Evolutionary conservation across 2,113 vertebrate genomes (phyloP), one percentile per base, ranked within the genome.

Genomic region (Mirounga angustirostris): DNA sequence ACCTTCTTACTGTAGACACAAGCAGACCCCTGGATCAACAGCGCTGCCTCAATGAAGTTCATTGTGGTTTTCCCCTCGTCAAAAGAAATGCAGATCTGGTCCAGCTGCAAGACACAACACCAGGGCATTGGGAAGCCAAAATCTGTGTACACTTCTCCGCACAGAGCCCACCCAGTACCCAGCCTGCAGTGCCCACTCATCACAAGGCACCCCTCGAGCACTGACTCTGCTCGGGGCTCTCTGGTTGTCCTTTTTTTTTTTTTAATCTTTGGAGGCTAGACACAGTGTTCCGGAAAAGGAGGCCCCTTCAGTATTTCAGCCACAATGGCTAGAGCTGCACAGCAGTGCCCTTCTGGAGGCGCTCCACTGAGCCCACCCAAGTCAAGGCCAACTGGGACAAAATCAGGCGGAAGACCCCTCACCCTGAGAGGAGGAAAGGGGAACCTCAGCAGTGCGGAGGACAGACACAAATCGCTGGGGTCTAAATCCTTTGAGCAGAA

Each of bases 1-100:
- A 99, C 99, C 99, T 99, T 99, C 98, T 99, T 99, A 97, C 99
- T 99, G 98, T 99, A 99, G 98, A 99, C 98, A 67, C 99, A 99
- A 58, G 99, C 99, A 0, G 99, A 99, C 0, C 99, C 99, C 96
- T 99, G 99, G 97, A 99, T 99, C 76, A 99, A 28, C 94, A 99
- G 98, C 0, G 99, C 99, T 0, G 99, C 99, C 69, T 99, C 99
- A 0, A 98, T 99, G 98, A 99, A 99, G 96, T 99, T 99, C 99
- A 99, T 99, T 24, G 98, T 99, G 46, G 99, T 99, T 86, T 98
- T 99, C 5, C 99, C 99, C 0, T 99, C 99, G 33, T 99, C 99
- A 0, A 99, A 99, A n/a, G 99, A 99, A 83, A 99, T 99, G 97
- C 99, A 99, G 98, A 99, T 99, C 43, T 99, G 99, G 21, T 99